Evolutionary conservation across 2,797 vertebrate species (phyloP), one percentile per base, ranked within the genome.

Genomic region (Cirrhinus molitorella): DNA sequence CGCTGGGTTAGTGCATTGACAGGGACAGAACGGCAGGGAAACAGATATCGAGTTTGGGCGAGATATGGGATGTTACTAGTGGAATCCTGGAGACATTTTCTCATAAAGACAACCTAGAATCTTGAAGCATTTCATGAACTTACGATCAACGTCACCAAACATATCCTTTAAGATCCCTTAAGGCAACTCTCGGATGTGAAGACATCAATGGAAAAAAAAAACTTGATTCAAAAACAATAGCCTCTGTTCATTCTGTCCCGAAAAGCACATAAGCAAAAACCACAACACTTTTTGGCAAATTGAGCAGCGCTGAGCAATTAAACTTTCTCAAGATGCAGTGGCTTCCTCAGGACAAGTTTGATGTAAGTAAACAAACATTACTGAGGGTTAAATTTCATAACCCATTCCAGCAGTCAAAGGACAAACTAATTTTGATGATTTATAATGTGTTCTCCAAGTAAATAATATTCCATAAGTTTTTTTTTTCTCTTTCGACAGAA

Each of bases 171-270:
- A 34, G 28, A 49, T 37, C 28, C 45, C 45, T 63, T 17, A 37
- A 73, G 43, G 16, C 28, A 23, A 34, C 68, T 63, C 43, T 40
- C 8, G 5, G 21, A 63, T 31, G n/a, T 17, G 23, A 65, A 51
- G 68, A 49, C 49, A 83, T 86, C 66, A 82, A 85, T 61, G 80
- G 70, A 81, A 85, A 86, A 70, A 77, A 71, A 31, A 77, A 13
- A 83, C 85, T 76, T 49, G 43, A 13, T 85, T 88, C 66, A 10
- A 84, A 66, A 88, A 94, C 93, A 93, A 93, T 92, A 91, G 85
- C 59, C 89, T 83, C 90, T 87, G 90, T 94, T 94, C 88, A 94
- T 90, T 76, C 71, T 23, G 77, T 71, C 85, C 85, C 40, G 34
- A 86, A 83, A 67, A 74, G 43, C 14, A 47, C 66, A 34, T 16